phyloP scores from a whole-genome alignment of 2,797 vertebrate genomes.

The Syndactyla subalaris region DNA sequence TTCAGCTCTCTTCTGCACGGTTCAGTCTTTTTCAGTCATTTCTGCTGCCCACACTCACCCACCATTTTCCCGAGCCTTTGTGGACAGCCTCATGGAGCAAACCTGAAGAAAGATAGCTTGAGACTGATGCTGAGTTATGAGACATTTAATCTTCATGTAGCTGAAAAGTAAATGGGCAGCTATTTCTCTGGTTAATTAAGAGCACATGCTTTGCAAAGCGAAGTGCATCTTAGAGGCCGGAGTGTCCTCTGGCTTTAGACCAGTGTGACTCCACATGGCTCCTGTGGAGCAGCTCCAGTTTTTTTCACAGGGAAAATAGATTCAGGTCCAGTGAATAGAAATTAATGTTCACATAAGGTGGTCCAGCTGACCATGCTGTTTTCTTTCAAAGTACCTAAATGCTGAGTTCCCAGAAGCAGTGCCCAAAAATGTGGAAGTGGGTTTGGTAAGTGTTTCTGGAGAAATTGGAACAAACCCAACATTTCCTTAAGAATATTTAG shows the following conservation, averaged over 20 bases:
- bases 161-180: conserved; percentile 29
- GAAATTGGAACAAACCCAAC: conserved; percentile 39
- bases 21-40: neutral
- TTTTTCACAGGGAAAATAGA: conserved; percentile 31
- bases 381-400: conserved; percentile 53
- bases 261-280: neutral
- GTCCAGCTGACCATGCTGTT: conserved; percentile 58
- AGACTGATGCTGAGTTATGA: neutral
- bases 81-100: neutral
- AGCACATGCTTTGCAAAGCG: neutral
- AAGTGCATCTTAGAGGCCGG: neutral
- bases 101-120: neutral
- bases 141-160: conserved; percentile 4
- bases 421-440: conserved; percentile 61
- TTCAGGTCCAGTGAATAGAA: conserved; percentile 12
- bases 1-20: neutral
- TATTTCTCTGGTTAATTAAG: conserved; percentile 37
- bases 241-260: neutral
- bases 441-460: conserved; percentile 55
- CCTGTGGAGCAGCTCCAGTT: neutral
- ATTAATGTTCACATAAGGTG: conserved; percentile 44
- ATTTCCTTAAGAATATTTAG: conserved; percentile 55
- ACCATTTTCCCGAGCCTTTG: neutral
- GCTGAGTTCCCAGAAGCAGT: conserved; percentile 60
- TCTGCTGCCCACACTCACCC: neutral